Conservation (phyloP, 2,113 vertebrate genomes). For the Hymenochirus boettgeri region DNA sequence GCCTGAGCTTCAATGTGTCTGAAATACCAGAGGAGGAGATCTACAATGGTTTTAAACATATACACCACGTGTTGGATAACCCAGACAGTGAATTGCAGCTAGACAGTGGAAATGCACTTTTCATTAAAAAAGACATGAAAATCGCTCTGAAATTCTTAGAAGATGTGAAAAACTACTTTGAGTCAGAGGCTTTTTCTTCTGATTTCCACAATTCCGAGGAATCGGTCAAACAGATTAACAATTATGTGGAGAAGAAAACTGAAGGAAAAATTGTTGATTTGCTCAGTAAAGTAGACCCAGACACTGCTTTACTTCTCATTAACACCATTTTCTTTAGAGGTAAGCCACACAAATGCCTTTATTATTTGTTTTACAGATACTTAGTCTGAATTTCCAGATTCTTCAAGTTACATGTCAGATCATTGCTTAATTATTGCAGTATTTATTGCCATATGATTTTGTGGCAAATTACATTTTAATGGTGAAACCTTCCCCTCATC, state of each 20-base stretch:
- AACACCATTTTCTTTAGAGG: conserved; percentile 73
- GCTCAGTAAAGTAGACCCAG: conserved; percentile 58
- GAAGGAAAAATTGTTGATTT: conserved; percentile 61
- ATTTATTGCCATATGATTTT: too few relatives aligned
- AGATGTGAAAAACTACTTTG: conserved; percentile 58
- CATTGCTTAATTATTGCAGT: too few relatives aligned
- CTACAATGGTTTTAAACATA: conserved; percentile 59
- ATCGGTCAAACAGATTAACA: conserved; percentile 61
- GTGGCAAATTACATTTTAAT: too few relatives aligned
- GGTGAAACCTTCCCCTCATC: too few relatives aligned
- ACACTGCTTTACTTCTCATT: conserved; percentile 61
- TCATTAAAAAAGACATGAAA: conserved; percentile 57
- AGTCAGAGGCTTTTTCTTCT: conserved; percentile 56
- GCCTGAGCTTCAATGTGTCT: conserved; percentile 61
- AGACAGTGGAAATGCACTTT: conserved; percentile 66
- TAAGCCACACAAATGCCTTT: conserved; percentile 51
- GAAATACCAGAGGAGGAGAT: conserved; percentile 47
- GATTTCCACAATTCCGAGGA: conserved; percentile 57
- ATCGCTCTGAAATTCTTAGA: conserved; percentile 60
- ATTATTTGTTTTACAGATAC: too few relatives aligned
- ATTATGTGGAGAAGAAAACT: conserved; percentile 64
- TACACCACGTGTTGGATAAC: conserved; percentile 61
- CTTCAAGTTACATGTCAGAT: too few relatives aligned
- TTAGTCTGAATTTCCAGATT: too few relatives aligned
- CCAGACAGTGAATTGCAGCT: conserved; percentile 54